phyloP scores from a whole-genome alignment of 2,113 vertebrate genomes.

The Pelmatolapia mariae region DNA sequence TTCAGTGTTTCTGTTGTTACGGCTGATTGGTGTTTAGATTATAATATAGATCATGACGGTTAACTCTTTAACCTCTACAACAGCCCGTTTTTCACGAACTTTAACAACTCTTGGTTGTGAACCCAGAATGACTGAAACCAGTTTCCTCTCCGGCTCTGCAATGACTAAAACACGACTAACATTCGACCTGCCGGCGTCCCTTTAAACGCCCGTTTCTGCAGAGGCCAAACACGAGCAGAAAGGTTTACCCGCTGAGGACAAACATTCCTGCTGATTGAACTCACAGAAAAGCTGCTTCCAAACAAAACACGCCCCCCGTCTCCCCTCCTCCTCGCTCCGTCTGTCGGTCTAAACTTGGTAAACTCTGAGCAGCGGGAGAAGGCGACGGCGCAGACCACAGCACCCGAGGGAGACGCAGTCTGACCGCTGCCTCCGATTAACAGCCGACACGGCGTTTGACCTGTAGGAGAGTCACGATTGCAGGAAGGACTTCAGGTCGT shows the following conservation, averaged over 20 bases:
- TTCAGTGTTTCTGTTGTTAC: background rate
- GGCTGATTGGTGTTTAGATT: background rate
- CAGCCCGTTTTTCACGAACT: background rate
- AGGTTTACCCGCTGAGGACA: background rate
- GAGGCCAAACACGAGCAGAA: background rate
- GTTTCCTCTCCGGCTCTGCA: background rate
- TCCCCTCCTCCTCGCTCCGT: background rate
- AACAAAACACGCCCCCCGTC: background rate
- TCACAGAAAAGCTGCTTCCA: background rate
- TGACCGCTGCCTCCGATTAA: background rate
- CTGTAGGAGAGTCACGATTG: background rate
- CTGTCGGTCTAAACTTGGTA: background rate
- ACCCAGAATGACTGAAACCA: background rate
- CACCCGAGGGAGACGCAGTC: background rate
- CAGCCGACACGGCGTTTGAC: background rate
- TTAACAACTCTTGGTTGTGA: fast-evolving
- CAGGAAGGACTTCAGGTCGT: background rate
- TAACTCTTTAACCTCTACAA: background rate
- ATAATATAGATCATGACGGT: background rate
- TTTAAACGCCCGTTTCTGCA: background rate
- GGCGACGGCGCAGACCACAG: background rate
- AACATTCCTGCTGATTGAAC: background rate
- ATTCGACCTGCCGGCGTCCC: background rate
- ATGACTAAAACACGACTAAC: background rate
- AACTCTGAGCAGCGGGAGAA: background rate